Evolutionary conservation across 1,140 invertebrate genomes (phyloP).

Genomic region (Pogonus chalceus): DNA sequence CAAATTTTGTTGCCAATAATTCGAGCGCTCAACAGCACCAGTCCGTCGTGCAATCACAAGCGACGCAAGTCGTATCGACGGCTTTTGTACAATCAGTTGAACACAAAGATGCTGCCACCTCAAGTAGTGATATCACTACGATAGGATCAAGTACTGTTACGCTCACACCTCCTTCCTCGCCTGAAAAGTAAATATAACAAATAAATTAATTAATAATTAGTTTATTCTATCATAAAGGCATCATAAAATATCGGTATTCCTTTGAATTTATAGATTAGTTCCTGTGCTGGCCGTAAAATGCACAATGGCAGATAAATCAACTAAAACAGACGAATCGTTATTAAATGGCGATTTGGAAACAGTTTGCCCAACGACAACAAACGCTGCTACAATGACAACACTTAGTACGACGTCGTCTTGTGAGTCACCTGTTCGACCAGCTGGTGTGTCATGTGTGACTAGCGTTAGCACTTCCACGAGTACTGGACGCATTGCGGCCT

Average conservation of each 20-base stretch:
- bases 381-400: constrained; percentile 38
- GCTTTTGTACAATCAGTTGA: constrained; percentile 20
- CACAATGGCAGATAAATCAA: constrained; percentile 43
- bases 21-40: constrained; percentile 1
- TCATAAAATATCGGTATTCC: constrained; percentile 15
- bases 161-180: constrained; percentile 48
- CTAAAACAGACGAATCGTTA: constrained; percentile 39
- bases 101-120: constrained; percentile 37
- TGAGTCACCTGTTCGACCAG: constrained; percentile 15
- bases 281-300: constrained; percentile 32
- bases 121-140: constrained; percentile 23
- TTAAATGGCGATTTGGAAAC: constrained; percentile 23
- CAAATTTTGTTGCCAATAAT: constrained; percentile 13
- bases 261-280: constrained; percentile 26
- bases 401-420: constrained; percentile 26
- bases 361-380: constrained; percentile 34
- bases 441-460: constrained; percentile 3
- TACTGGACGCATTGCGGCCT: constrained; percentile 12
- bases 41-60: not conserved
- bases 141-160: constrained; percentile 38
- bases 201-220: constrained; percentile 13
- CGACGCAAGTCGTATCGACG: not conserved
- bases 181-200: constrained; percentile 43
- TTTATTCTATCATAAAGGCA: constrained; percentile 24
- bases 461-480: constrained; percentile 16